These are phyloP conservation scores for Parnassius glacialis DNA, from an alignment of 2,888 invertebrate species.

Conservation along the genomic window DNA sequence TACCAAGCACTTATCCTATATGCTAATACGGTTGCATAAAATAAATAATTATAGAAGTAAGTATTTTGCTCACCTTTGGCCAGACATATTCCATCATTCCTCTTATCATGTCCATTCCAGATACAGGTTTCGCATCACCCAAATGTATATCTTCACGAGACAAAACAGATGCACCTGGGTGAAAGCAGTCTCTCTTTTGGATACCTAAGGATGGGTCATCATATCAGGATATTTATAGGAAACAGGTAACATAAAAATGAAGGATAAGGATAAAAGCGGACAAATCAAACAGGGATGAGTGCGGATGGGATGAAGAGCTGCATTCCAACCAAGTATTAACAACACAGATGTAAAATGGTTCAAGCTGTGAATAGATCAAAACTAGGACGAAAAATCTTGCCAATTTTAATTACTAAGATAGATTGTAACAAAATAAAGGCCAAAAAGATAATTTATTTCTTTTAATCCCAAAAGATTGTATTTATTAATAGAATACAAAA, in stretches of 20 bases:
- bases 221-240: constrained; percentile 42
- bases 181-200: constrained; percentile 91
- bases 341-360: constrained; percentile 37
- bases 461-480: no score
- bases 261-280: constrained; percentile 38
- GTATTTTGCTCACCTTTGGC: constrained; percentile 86
- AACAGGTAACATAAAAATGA: constrained; percentile 28
- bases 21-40: no score
- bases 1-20: no score
- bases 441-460: no score
- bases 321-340: constrained; percentile 75
- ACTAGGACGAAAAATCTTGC: neutral
- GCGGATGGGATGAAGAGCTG: constrained; percentile 56
- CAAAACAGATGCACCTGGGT: constrained; percentile 90
- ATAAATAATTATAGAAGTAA: no score
- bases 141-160: constrained; percentile 83
- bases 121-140: constrained; percentile 81
- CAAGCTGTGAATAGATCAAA: constrained; percentile 17
- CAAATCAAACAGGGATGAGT: constrained; percentile 33
- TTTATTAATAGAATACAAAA: no score
- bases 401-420: no score
- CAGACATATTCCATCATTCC: constrained; percentile 96
- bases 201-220: constrained; percentile 68
- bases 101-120: constrained; percentile 88
- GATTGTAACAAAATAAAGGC: no score